phyloP scores from a whole-genome alignment of 2,888 invertebrate species.

The Aleiodes alternator region DNA sequence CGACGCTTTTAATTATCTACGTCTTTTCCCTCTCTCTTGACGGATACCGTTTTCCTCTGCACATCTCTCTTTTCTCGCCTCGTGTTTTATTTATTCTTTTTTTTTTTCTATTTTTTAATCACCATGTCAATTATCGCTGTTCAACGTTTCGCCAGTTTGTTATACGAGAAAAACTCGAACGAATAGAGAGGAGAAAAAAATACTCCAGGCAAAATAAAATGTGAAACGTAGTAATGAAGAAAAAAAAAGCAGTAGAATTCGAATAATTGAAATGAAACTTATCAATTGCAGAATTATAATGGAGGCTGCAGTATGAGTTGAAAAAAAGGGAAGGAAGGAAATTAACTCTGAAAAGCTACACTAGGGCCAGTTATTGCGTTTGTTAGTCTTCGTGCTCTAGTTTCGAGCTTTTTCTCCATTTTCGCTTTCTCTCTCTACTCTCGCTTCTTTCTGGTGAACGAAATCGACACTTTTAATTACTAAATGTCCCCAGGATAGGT shows the following conservation, averaged over 20 bases:
- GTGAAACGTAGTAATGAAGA: constrained; percentile 2
- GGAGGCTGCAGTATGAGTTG: constrained; percentile 3
- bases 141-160: constrained; percentile 23
- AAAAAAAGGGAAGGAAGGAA: background rate
- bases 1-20: constrained; percentile 69
- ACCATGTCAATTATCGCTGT: constrained; percentile 36
- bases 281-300: constrained; percentile 37
- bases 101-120: constrained; percentile 32
- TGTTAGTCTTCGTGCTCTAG: constrained; percentile 6
- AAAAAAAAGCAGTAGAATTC: background rate
- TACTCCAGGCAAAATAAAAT: background rate
- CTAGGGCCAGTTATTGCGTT: constrained; percentile 18
- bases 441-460: constrained; percentile 56
- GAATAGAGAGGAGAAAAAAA: background rate
- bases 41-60: background rate
- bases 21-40: background rate
- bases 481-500: constrained; percentile 51
- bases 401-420: background rate
- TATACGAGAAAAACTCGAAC: constrained; percentile 5
- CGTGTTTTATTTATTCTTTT: background rate
- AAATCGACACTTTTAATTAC: constrained; percentile 71
- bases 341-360: constrained; percentile 4
- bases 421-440: constrained; percentile 1
- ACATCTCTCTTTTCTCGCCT: background rate
- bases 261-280: constrained; percentile 40